Evolutionary conservation across 2,797 vertebrate species (phyloP), one percentile per base, ranked within the genome.

Genomic region (Trematomus bernacchii): DNA sequence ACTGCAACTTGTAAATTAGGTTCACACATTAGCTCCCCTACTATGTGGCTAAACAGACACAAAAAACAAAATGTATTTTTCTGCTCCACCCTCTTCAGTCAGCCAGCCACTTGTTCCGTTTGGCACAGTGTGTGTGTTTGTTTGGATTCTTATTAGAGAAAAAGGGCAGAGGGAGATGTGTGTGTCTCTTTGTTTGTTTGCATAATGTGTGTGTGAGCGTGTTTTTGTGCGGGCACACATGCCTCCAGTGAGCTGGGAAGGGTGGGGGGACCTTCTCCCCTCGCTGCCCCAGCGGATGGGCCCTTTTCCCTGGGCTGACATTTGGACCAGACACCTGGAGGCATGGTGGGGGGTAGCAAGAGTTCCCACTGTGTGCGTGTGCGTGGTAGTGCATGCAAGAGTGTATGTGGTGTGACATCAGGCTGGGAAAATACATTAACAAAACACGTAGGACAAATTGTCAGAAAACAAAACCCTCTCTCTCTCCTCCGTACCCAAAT

Each of bases 251-350:
- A 59, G 77, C 43, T 50, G 51, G 55, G 60, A 42, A 72, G 73
- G 64, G 64, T 73, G 63, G 66, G 66, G 81, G 83, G 83, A 81
- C 64, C 77, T 69, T 79, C 79, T 90, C 89, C 80, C 71, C 74
- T 71, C 73, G 73, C 79, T 85, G 84, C 77, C 89, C 86, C 88
- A 92, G 80, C 4, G 83, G 90, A 91, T 82, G 66, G 87, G 84
- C 87, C 88, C 83, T 85, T 89, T 92, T 91, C 85, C 90, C 90
- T 83, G 77, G 64, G 85, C 85, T 95, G 94, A 94, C 94, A 95
- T 94, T 95, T 95, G 85, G 84, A 85, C 85, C 23, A 61, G 90
- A 94, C 93, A 94, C 92, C 94, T 94, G 93, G 91, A 91, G 89
- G 80, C 91, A 80, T 87, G 68, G 85, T 77, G 85, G 92, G 92